Base-by-base conservation (phyloP, 2,113 vertebrate species). In the Menura novaehollandiae region DNA sequence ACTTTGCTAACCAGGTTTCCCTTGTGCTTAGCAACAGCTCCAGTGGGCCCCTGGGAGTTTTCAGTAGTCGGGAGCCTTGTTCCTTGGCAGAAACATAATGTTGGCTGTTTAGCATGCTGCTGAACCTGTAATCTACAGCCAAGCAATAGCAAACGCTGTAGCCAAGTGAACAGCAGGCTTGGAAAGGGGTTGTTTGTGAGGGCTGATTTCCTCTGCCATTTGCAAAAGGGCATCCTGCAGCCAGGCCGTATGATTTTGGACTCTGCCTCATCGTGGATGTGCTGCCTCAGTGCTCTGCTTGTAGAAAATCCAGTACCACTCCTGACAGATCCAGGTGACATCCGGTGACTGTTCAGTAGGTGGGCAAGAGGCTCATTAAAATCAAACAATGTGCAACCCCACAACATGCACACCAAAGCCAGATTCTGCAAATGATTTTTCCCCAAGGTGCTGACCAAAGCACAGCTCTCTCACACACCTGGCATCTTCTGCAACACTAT, bases 111-210 rank as follows among this genome's bases (percentile, higher is more conserved):
- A 96, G 95, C 88, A 82, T 96, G 96, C 95, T 94, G 94, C 96
- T 97, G 89, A 97, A 96, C 95, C 92, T 93, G 87, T 96, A 93
- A 96, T 94, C 93, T 85, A 91, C 94, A 97, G 96, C 93, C 95
- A 97, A 97, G 96, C 92, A 82, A 95, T 84, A 89, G 89, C 95
- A 95, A 92, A 89, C 4, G 1, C 47, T n/a, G 71, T 73, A 93
- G 97, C 97, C 97, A 97, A 97, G 92, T 91, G 96, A 97, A 96
- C 97, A 97, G 96, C 96, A 97, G 96, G 96, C 94, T 96, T 97
- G 95, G 96, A 95, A 89, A 68, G 85, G 88, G 81, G 85, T 26
- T 95, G 81, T 93, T 95, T 96, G 97, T 2, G 4, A 97, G 93
- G 95, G 88, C 89, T 94, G 94, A 85, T 96, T 96, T 97, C 93